Conservation (phyloP, 2,888 invertebrate genomes). For the Rapana venosa region DNA sequence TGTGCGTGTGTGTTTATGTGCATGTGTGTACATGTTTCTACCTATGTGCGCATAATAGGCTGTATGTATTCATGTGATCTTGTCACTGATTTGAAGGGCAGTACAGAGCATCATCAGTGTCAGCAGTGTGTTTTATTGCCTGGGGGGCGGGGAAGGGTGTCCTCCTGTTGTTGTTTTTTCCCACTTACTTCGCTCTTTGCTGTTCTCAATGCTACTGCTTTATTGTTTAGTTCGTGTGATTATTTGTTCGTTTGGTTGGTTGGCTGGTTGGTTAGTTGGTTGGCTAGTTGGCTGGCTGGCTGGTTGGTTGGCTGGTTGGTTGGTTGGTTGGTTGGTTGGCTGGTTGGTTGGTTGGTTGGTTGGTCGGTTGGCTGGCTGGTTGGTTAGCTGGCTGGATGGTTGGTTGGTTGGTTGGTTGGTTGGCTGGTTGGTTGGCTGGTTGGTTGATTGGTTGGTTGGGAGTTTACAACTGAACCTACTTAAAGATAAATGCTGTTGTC, state of each 20-base stretch:
- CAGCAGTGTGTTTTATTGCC: too few species aligned
- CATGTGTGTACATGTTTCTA: background rate
- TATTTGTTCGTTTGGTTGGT: background rate
- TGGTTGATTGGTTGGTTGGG: too few species aligned
- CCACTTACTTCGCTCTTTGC: background rate
- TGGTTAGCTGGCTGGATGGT: too few species aligned
- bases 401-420: too few species aligned
- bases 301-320: background rate
- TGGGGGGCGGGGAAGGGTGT: too few species aligned
- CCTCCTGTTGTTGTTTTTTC: background rate
- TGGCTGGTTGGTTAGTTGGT: background rate
- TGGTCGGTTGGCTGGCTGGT: background rate
- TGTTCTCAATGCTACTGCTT: background rate
- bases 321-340: background rate
- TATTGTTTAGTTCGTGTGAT: background rate
- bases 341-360: conserved; percentile 1
- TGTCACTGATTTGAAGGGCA: too few species aligned
- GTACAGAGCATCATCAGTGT: too few species aligned
- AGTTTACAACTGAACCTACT: too few species aligned
- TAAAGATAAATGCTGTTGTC: too few species aligned
- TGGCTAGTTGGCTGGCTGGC: background rate
- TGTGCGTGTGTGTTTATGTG: background rate
- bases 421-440: too few species aligned
- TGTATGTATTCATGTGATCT: too few species aligned
- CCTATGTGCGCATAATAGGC: background rate